phyloP scores from a whole-genome alignment of 2,888 invertebrate genomes.

The Napeogenes inachia region DNA sequence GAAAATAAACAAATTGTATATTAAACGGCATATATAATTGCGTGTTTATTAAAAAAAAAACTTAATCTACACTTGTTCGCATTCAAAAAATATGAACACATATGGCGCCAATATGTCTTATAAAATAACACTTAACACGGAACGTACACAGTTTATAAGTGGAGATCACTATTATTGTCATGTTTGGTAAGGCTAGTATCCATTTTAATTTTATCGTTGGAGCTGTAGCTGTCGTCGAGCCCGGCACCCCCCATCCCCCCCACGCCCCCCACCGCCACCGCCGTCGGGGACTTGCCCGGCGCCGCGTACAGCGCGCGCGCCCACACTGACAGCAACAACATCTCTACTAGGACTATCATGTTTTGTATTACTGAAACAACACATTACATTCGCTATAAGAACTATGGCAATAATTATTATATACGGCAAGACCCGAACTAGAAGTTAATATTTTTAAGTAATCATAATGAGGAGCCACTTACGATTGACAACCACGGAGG shows the following conservation, averaged over 20 bases:
- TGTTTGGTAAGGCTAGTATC: background rate
- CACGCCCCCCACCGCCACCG: constrained; percentile 43
- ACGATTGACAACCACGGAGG: constrained; percentile 82
- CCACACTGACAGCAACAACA: constrained; percentile 80
- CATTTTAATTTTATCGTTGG: constrained; percentile 18
- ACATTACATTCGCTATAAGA: background rate
- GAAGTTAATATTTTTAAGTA: too few species aligned
- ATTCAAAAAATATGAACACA: background rate
- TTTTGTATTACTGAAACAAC: constrained; percentile 80
- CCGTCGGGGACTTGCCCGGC: constrained; percentile 51
- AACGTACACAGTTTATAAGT: background rate
- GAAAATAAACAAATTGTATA: background rate
- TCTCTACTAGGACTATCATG: constrained; percentile 81
- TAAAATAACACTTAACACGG: background rate
- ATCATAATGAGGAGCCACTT: constrained; percentile 45
- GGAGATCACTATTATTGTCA: background rate
- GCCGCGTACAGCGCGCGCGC: constrained; percentile 79
- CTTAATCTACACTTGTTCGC: background rate
- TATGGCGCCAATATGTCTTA: constrained; percentile 3
- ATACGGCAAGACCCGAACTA: too few species aligned
- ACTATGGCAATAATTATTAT: too few species aligned
- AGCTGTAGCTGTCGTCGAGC: constrained; percentile 48
- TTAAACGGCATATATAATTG: too few species aligned
- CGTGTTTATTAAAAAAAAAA: background rate
- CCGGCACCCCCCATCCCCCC: constrained; percentile 56